These are phyloP conservation scores for Desmodus rotundus DNA, from an alignment of 2,113 vertebrate genomes.

Conservation along the genomic window DNA sequence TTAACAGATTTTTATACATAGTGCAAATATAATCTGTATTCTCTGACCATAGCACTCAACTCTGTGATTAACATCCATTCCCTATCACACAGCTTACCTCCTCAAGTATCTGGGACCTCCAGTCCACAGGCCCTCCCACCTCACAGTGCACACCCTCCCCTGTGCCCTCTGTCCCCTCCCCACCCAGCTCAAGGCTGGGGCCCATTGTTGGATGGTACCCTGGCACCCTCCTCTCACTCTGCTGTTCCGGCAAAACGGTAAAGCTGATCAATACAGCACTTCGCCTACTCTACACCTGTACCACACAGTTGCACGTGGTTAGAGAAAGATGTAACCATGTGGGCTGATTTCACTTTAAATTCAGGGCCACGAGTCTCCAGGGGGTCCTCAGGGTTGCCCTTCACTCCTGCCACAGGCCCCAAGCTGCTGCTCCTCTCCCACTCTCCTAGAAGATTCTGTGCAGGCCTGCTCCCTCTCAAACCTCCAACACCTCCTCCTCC, in stretches of 20 bases:
- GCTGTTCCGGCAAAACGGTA: neutral
- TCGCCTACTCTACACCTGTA: accelerated
- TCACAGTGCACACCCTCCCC: neutral
- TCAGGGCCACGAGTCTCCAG: neutral
- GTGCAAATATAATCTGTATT: neutral
- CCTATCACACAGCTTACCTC: neutral
- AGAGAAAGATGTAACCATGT: neutral
- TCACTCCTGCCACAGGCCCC: neutral
- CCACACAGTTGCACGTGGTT: neutral
- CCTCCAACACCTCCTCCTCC: no score
- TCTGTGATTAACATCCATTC: neutral
- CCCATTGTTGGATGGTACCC: neutral
- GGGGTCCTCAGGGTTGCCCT: neutral
- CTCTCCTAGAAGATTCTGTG: neutral
- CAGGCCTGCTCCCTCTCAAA: no score
- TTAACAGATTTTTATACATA: neutral
- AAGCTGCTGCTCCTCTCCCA: no score
- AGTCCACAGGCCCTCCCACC: neutral
- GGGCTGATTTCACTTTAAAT: neutral
- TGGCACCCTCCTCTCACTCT: neutral
- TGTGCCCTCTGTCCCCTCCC: neutral
- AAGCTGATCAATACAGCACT: accelerated
- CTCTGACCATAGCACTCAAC: neutral
- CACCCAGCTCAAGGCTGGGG: neutral
- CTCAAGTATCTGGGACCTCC: no score